Base-by-base conservation (phyloP, 2,888 invertebrate genomes). In the Agriopis leucophaearia region DNA sequence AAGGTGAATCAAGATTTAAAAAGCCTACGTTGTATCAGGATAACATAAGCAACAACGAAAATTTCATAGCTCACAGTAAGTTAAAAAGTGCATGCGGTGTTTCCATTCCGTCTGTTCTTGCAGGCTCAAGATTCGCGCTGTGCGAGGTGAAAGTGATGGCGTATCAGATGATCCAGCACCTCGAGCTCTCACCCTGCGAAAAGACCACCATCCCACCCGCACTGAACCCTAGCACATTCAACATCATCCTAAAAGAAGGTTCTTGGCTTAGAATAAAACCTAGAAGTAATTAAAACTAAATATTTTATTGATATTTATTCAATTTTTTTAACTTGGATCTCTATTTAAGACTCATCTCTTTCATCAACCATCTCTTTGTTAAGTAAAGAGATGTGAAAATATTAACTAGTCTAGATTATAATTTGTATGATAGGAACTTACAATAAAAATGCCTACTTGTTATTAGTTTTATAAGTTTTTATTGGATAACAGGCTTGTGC, bases 51-150 rank as follows among this genome's bases (percentile, higher is more conserved):
- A 27, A 1, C 27, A 27, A 27, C 27, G 27, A 5, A 27, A 27
- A 27, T 27, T 27, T 27, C 1, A 27, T 27, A 27, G 4, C 27
- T 27, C 4, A 5, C 5, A 27, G 27, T 27, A 27, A 27, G 5
- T 27, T 27, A 27, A 27, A 27, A 27, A 27, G 27, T 27, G 27
- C 27, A 27, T 27, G 27, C 5, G 1, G 3, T 0, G 2, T 16
- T 18, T 13, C n/a, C n/a, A n/a, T n/a, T n/a, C n/a, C n/a, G n/a
- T n/a, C 6, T 42, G 44, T 35, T 12, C n/a, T 15, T 16, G 44
- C 76, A 90, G 89, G 84, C 8, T 89, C 87, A 5, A 76, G 90
- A 2, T 90, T 90, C 69, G 89, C 90, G 1, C 77, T 91, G 1
- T 86, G 86, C 40, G 89, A 90, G 71, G 69, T 88, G n/a, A 90